Evolutionary conservation across 37 sponge, comb jelly and placozoan species (phyloP), one percentile per base, ranked within the genome.

Genomic region (Hormiphora californensis): DNA sequence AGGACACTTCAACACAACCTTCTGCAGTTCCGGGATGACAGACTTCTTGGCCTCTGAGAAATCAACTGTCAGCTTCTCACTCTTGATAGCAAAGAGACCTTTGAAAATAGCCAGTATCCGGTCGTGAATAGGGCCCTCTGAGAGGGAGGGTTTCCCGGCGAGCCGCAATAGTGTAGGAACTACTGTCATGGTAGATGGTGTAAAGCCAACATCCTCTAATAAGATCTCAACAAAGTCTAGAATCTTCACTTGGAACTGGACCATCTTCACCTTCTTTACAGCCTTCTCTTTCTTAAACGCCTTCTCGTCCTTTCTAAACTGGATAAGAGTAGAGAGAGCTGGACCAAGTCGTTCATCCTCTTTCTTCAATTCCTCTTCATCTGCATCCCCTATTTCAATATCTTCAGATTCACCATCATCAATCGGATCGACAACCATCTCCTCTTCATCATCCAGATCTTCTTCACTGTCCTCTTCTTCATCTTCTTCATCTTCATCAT

Each of bases 221-320:
- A 73, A 43, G n/a, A 73, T 73, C 25, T 73, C 81, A n/a, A 73
- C 44, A 39, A 73, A 73, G 35, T 73, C 81, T 17, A 73, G 23
- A 2, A 73, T 41, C 23, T 73, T 73, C 27, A 73, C 81, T 21
- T 73, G 40, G 81, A 73, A 73, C 17, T 73, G 81, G 3, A 33
- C 81, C 9, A 73, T 41, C 35, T 73, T 73, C 8, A 73, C 46
- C 25, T 73, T 73, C 81, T 73, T 73, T 21, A 73, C 17, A 0
- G 81, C 46, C 81, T 40, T 73, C 12, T 73, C 44, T 41, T 73
- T 73, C 23, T 41, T 41, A 11, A 43, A n/a, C 1, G 21, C 43
- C 2, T 32, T 73, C 22, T 73, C 17, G 1, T 40, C 25, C 35
- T 73, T 73, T 41, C 43, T 73, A 3, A 32, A 11, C 1, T 73